These are phyloP conservation scores for Aspidoscelis tigris DNA, from an alignment of 2,113 vertebrate species.

Conservation along the genomic window DNA sequence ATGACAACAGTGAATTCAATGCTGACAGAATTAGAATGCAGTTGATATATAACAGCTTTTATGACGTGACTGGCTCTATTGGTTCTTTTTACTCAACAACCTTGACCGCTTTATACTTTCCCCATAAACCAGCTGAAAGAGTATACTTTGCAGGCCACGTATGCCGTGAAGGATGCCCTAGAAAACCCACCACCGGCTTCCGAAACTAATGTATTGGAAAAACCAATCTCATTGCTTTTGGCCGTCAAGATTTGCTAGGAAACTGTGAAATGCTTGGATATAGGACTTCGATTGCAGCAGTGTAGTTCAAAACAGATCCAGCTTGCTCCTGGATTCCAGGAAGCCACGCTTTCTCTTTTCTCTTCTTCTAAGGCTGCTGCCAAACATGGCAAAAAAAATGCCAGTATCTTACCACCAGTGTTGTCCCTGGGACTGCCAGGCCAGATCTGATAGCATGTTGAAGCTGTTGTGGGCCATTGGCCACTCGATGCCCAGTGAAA, in stretches of 20 bases:
- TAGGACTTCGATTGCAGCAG: no score
- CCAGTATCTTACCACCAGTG: no score
- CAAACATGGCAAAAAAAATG: no score
- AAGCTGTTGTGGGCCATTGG: no score
- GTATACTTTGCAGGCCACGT: neutral
- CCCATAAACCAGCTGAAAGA: neutral
- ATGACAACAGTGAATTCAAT: neutral
- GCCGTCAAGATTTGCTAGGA: neutral
- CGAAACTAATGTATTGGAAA: neutral
- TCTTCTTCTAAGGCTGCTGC: no score
- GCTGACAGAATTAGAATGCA: neutral
- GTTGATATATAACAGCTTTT: slow-evolving; percentile 16
- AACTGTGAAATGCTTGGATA: neutral
- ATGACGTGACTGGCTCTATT: neutral
- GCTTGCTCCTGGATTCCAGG: no score
- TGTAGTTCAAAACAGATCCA: no score
- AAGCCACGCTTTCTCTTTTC: no score
- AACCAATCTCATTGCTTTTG: neutral
- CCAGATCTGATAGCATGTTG: no score
- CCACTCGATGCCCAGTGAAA: no score
- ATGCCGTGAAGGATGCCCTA: neutral
- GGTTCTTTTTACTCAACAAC: neutral
- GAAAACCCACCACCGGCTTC: neutral
- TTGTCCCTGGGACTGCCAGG: no score
- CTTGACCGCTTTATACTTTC: slow-evolving; percentile 2